Evolutionary conservation across 2,113 vertebrate genomes (phyloP).

Genomic region (Proterorhinus semilunaris): DNA sequence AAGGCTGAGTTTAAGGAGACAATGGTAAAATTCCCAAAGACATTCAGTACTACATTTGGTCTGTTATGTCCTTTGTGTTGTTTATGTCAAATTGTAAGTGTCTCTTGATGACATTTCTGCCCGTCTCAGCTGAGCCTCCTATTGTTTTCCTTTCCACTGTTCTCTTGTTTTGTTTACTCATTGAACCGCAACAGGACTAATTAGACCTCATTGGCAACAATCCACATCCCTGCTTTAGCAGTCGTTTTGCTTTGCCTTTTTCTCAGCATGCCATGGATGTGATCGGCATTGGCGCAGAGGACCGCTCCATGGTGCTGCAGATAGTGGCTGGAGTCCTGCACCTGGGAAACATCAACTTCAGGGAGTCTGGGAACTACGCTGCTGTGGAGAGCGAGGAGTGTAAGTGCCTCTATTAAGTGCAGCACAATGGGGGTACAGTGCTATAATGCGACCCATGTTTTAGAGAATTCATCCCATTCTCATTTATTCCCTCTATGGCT

Average conservation of each 20-base stretch:
- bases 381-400: slow-evolving; percentile 96
- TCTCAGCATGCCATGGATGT: slow-evolving; percentile 93
- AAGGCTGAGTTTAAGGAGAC: slow-evolving; percentile 94
- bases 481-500: background rate
- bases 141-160: slow-evolving; percentile 43
- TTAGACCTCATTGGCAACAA: slow-evolving; percentile 47
- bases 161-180: slow-evolving; percentile 64
- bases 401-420: slow-evolving; percentile 70
- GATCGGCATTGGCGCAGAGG: slow-evolving; percentile 88
- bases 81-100: slow-evolving; percentile 12
- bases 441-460: background rate
- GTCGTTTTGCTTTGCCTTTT: slow-evolving; percentile 23
- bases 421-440: background rate
- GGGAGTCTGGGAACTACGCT: slow-evolving; percentile 94
- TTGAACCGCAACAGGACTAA: slow-evolving; percentile 56
- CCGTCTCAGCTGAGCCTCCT: slow-evolving; percentile 15
- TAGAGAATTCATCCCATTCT: background rate
- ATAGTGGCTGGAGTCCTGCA: slow-evolving; percentile 94
- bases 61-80: slow-evolving; percentile 1
- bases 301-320: slow-evolving; percentile 89
- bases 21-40: slow-evolving; percentile 72
- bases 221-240: slow-evolving; percentile 29
- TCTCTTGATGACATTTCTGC: slow-evolving; percentile 17
- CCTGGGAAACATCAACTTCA: slow-evolving; percentile 95
- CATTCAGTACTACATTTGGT: background rate